phyloP scores from a whole-genome alignment of 2,888 invertebrate species.

The Rhamphomyia laevipes region DNA sequence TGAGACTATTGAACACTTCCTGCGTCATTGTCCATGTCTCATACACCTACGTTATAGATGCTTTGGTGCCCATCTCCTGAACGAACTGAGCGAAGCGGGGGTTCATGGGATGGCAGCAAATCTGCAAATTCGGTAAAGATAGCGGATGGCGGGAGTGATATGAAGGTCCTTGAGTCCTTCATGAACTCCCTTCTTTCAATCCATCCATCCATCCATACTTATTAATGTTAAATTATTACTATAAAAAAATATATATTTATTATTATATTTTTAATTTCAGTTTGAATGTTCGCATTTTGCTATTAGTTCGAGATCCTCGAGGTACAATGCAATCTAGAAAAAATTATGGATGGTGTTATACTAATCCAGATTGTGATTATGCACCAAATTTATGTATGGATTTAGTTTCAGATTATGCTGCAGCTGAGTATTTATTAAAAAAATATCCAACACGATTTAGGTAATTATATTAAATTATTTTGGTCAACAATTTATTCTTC shows the following conservation, averaged over 20 bases:
- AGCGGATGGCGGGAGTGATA: too few species aligned
- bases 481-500: background rate
- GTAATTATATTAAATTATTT: conserved; percentile 38
- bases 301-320: conserved; percentile 74
- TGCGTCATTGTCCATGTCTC: too few species aligned
- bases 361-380: conserved; percentile 68
- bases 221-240: too few species aligned
- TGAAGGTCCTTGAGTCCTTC: too few species aligned
- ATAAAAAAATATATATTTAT: background rate
- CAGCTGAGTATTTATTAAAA: conserved; percentile 53
- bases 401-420: conserved; percentile 69
- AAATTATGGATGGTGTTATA: conserved; percentile 55
- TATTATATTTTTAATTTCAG: conserved; percentile 34
- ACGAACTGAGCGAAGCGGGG: too few species aligned
- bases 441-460: conserved; percentile 61
- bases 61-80: too few species aligned
- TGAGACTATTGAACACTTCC: too few species aligned
- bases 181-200: too few species aligned
- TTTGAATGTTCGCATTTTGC: conserved; percentile 61
- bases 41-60: too few species aligned
- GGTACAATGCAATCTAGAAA: conserved; percentile 77
- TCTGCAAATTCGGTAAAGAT: too few species aligned
- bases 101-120: too few species aligned
- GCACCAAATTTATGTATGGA: conserved; percentile 66
- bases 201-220: too few species aligned